phyloP scores from a whole-genome alignment of 2,888 invertebrate species.

The Rhimphoctona megacephalus region DNA sequence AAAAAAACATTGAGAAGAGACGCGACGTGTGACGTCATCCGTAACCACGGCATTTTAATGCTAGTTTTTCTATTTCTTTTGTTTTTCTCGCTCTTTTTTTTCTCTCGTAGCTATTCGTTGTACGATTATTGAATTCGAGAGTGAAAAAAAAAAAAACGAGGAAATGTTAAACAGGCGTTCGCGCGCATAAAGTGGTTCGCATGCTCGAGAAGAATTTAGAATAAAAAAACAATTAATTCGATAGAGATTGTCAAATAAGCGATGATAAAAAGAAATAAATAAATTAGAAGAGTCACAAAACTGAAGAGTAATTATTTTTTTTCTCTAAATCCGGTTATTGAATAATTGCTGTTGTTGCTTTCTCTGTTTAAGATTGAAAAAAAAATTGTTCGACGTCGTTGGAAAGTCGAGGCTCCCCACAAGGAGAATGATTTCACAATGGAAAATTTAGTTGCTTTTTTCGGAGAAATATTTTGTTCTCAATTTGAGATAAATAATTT shows the following conservation, averaged over 20 bases:
- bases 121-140: conserved; percentile 5
- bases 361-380: not conserved
- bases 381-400: not conserved
- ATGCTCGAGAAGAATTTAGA: conserved; percentile 29
- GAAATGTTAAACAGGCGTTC: conserved; percentile 36
- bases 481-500: conserved; percentile 8
- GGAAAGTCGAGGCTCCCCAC: conserved; percentile 30
- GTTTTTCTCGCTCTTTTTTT: conserved; percentile 27
- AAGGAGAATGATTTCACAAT: not conserved
- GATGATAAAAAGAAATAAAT: conserved; percentile 46
- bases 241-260: conserved; percentile 21
- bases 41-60: conserved; percentile 79
- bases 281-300: conserved; percentile 50
- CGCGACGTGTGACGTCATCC: conserved; percentile 78
- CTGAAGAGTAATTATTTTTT: conserved; percentile 19
- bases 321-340: conserved; percentile 2
- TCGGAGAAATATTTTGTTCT: not conserved
- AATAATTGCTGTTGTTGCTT: not conserved
- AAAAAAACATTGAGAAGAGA: conserved; percentile 60
- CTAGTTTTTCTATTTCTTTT: conserved; percentile 65
- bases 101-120: not conserved
- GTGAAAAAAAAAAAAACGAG: conserved; percentile 28
- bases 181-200: conserved; percentile 14
- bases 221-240: conserved; percentile 1
- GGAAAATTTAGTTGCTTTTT: not conserved